A percentile compares a stretch with the other conserved stretches of the same genome.
Conservation (phyloP, 2,888 invertebrate species). For the Aricia artaxerxes region DNA sequence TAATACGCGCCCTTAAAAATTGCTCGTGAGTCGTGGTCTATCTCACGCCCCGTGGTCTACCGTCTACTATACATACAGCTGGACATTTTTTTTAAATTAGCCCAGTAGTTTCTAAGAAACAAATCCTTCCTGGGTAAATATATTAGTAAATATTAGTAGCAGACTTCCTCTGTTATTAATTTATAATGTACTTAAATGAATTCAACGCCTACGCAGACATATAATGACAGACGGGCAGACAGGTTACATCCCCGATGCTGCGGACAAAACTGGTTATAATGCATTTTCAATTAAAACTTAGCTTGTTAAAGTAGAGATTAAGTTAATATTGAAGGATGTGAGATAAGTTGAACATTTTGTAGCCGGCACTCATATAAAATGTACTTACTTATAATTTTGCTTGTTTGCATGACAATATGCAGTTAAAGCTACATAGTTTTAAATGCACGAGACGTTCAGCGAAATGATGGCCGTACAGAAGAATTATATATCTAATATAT, state of each 20-base stretch:
- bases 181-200: not conserved
- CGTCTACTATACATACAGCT: no score
- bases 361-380: not conserved
- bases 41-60: no score
- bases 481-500: no score
- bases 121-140: no score
- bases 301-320: not conserved
- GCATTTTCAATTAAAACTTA: not conserved
- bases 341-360: not conserved
- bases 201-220: slow-evolving; percentile 12
- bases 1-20: no score
- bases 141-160: not conserved
- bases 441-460: no score
- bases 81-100: no score
- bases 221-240: not conserved
- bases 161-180: not conserved
- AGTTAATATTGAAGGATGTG: not conserved
- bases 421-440: no score
- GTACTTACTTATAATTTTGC: no score
- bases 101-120: no score
- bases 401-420: not conserved
- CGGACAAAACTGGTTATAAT: not conserved
- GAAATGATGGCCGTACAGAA: no score
- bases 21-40: no score
- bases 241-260: not conserved